These are phyloP conservation scores for Ephydatia muelleri DNA, from an alignment of 37 sponge, comb jelly and placozoan genomes.

Conservation along the genomic window DNA sequence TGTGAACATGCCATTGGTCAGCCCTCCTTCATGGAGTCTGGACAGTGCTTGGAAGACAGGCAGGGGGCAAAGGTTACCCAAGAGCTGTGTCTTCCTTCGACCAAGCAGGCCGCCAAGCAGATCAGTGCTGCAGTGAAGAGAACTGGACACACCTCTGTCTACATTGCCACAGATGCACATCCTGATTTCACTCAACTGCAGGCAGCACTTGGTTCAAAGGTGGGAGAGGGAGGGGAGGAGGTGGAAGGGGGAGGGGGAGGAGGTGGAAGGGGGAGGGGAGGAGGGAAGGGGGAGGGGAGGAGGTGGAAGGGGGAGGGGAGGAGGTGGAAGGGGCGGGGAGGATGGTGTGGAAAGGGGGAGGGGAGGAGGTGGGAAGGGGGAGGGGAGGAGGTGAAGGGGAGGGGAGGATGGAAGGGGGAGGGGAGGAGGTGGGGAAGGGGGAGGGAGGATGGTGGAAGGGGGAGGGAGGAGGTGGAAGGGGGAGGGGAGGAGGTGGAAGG, in stretches of 20 bases:
- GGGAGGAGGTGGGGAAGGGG: not conserved
- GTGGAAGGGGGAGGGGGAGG: not conserved
- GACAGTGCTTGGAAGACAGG: constrained; percentile 75
- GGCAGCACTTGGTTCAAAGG: constrained; percentile 18
- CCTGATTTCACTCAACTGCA: constrained; percentile 12
- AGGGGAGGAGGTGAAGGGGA: not conserved
- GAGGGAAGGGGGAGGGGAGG: no score
- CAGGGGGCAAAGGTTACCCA: constrained; percentile 47
- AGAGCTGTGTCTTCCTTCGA: constrained; percentile 72
- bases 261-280: no score
- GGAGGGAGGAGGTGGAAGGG: not conserved
- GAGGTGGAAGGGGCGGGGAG: not conserved
- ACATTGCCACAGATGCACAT: not conserved
- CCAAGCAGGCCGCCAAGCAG: constrained; percentile 27
- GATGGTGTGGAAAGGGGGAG: no score
- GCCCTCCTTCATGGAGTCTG: constrained; percentile 78
- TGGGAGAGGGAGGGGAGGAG: not conserved
- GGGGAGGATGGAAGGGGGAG: not conserved
- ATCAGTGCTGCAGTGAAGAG: constrained; percentile 18
- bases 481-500: not conserved
- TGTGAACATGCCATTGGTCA: constrained; percentile 69
- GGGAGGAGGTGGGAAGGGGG: not conserved
- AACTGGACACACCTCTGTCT: not conserved
- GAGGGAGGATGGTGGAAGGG: not conserved
- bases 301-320: not conserved